These are phyloP conservation scores for Stenolophus ochropezus DNA, from an alignment of 2,888 invertebrate genomes.

Conservation along the genomic window DNA sequence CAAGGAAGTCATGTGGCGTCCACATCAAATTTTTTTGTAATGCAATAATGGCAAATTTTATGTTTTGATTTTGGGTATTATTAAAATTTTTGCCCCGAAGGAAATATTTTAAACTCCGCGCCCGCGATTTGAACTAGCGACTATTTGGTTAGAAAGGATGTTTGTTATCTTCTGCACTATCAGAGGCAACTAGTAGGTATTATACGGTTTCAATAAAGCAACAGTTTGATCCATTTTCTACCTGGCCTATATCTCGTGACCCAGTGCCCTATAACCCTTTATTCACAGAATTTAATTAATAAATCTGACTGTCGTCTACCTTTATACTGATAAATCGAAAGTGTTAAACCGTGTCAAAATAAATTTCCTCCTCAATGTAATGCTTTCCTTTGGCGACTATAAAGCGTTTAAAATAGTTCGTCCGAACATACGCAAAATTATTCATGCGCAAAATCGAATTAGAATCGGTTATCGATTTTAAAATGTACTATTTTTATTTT, in stretches of 20 bases:
- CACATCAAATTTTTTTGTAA: no score
- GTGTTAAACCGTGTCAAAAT: conserved; percentile 2
- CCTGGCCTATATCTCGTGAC: not conserved
- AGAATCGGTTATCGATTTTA: conserved; percentile 30
- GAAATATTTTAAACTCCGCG: no score
- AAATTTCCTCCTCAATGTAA: not conserved
- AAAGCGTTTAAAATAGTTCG: conserved; percentile 8
- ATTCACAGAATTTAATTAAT: not conserved
- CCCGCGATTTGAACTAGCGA: no score
- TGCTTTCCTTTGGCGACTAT: not conserved
- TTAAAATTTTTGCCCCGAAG: no score
- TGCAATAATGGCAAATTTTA: no score
- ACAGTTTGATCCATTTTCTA: no score
- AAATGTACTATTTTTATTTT: conserved; percentile 25
- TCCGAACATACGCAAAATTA: conserved; percentile 12
- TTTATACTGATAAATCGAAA: not conserved
- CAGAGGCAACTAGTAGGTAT: no score
- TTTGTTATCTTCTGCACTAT: no score
- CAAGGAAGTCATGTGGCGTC: no score
- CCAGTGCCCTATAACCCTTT: not conserved
- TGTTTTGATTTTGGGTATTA: no score
- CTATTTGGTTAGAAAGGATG: no score
- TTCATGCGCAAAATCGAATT: conserved; percentile 18
- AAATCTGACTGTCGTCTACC: not conserved
- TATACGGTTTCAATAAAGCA: no score